A percentile compares a stretch with the other conserved stretches of the same genome.
These are phyloP conservation scores for Lathronympha strigana DNA, from an alignment of 2,888 invertebrate species.

Conservation along the genomic window DNA sequence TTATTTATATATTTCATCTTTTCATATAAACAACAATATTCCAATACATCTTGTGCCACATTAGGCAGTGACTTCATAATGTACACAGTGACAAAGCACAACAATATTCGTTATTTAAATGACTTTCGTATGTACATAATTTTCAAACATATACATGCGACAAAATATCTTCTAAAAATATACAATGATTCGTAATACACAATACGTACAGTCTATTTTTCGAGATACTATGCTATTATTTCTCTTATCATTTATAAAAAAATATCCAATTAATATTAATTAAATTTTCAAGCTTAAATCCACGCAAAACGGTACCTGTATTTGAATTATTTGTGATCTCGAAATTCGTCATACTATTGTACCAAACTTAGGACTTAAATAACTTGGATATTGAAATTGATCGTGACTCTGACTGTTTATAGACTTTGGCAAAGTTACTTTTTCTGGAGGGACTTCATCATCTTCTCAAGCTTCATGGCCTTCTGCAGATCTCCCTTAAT, in stretches of 20 bases:
- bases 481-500: conserved; percentile 96
- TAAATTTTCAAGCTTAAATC: too few relatives aligned
- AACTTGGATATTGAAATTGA: neutral
- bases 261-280: conserved; percentile 10
- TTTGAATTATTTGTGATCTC: neutral
- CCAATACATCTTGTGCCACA: conserved; percentile 24
- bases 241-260: conserved; percentile 29
- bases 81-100: conserved; percentile 27
- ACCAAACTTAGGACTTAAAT: neutral
- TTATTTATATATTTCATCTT: conserved; percentile 23
- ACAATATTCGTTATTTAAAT: conserved; percentile 10
- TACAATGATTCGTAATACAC: conserved; percentile 34
- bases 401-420: neutral
- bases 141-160: conserved; percentile 38
- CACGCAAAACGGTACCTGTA: neutral
- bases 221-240: conserved; percentile 18
- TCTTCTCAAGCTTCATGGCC: conserved; percentile 97
- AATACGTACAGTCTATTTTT: conserved; percentile 36
- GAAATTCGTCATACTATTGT: too few relatives aligned
- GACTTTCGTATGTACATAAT: conserved; percentile 35
- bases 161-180: conserved; percentile 38
- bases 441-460: conserved; percentile 92
- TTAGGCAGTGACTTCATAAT: conserved; percentile 26
- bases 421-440: conserved; percentile 61
- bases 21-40: conserved; percentile 33